Conservation (phyloP, 2,888 invertebrate species). For the Macaria liturata region DNA sequence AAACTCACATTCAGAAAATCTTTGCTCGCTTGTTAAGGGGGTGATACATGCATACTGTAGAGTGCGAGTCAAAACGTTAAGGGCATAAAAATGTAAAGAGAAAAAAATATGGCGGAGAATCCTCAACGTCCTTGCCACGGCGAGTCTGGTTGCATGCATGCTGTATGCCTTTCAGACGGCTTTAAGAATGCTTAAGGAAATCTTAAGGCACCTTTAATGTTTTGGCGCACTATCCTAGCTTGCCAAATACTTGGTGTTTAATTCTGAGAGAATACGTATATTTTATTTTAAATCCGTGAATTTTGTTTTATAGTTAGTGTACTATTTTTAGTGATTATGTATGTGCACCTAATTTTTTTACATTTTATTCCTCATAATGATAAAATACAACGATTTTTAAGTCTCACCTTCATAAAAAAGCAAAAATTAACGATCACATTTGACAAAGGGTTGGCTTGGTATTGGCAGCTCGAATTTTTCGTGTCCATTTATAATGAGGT, state of each 20-base stretch:
- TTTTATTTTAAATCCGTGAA: too few relatives aligned
- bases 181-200: slow-evolving; percentile 35
- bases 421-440: too few relatives aligned
- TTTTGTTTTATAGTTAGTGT: too few relatives aligned
- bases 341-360: too few relatives aligned
- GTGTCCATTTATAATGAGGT: slow-evolving; percentile 15
- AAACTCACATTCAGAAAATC: slow-evolving; percentile 47
- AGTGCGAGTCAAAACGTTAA: slow-evolving; percentile 56
- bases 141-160: slow-evolving; percentile 46
- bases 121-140: slow-evolving; percentile 44
- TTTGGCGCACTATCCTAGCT: neutral
- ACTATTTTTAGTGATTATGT: too few relatives aligned
- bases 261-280: too few relatives aligned
- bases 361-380: too few relatives aligned
- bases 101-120: slow-evolving; percentile 48
- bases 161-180: slow-evolving; percentile 45
- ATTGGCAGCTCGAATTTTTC: slow-evolving; percentile 15
- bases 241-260: too few relatives aligned
- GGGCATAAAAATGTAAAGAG: slow-evolving; percentile 51
- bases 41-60: slow-evolving; percentile 50
- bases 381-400: too few relatives aligned
- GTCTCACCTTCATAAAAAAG: too few relatives aligned
- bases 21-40: slow-evolving; percentile 47
- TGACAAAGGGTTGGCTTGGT: slow-evolving; percentile 6
- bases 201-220: slow-evolving; percentile 25